Conservation (phyloP, 2,113 vertebrate genomes). For the Catharus bicknelli region DNA sequence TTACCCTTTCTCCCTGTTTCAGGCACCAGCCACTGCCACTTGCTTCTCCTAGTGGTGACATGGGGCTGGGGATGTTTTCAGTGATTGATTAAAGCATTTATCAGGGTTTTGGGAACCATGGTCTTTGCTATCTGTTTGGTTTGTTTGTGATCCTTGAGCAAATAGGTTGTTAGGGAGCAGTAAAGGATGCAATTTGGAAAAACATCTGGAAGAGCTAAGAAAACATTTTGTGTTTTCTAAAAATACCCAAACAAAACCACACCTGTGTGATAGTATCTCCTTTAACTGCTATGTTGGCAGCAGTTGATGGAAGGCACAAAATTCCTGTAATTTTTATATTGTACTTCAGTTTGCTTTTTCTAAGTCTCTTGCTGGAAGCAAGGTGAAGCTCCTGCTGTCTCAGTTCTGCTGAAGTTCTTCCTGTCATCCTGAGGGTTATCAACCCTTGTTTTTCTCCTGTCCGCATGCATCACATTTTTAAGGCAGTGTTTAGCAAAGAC, state of each 20-base stretch:
- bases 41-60: not conserved
- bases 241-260: not conserved
- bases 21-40: not conserved
- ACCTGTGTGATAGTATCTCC: not conserved
- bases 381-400: not conserved
- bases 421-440: not conserved
- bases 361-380: not conserved
- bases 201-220: not conserved
- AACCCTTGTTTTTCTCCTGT: not conserved
- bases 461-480: slow-evolving; percentile 2
- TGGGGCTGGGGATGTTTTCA: not conserved
- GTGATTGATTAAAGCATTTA: not conserved
- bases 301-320: not conserved
- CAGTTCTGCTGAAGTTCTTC: slow-evolving; percentile 20
- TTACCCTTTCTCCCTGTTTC: slow-evolving; percentile 31
- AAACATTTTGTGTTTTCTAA: not conserved
- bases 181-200: not conserved
- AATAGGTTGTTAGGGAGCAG: not conserved
- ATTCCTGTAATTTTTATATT: not conserved
- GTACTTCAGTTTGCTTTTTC: not conserved
- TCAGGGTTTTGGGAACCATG: not conserved
- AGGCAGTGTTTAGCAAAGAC: slow-evolving; percentile 1
- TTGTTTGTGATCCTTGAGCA: not conserved
- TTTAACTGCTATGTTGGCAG: not conserved
- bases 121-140: not conserved